Evolutionary conservation across 1,140 invertebrate species (phyloP).

Genomic region (Nixonia krombeini): DNA sequence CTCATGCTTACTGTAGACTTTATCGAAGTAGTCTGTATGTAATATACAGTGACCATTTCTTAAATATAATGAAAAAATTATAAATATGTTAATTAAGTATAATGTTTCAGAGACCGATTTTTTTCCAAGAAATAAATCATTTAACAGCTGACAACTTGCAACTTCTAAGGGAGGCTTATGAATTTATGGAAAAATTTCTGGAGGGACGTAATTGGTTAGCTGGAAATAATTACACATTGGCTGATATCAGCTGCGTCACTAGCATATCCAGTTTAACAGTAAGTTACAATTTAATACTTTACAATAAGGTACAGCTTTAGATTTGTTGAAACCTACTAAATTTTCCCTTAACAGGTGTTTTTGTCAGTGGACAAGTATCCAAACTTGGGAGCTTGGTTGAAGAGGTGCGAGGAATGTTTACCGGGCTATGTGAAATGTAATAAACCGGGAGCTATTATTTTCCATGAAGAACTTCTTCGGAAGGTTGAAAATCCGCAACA

Average conservation of each 20-base stretch:
- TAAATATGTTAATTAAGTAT: too few species aligned
- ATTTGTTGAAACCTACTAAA: not conserved
- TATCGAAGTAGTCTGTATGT: too few species aligned
- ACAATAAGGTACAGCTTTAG: not conserved
- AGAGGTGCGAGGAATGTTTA: constrained; percentile 32
- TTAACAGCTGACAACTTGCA: not conserved
- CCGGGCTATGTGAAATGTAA: constrained; percentile 36
- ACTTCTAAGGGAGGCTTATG: not conserved
- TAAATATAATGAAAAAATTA: too few species aligned
- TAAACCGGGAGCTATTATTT: constrained; percentile 3
- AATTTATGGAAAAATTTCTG: constrained; percentile 17
- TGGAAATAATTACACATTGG: constrained; percentile 50
- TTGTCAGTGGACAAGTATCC: constrained; percentile 29
- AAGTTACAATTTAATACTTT: constrained; percentile 12
- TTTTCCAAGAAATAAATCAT: accelerated
- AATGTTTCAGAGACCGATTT: constrained; percentile 6
- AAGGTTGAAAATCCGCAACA: too few species aligned
- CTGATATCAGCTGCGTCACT: constrained; percentile 46
- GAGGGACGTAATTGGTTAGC: constrained; percentile 46
- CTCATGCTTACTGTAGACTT: too few species aligned
- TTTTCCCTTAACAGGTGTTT: constrained; percentile 14
- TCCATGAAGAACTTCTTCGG: too few species aligned
- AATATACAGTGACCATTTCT: too few species aligned
- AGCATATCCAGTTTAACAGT: constrained; percentile 12
- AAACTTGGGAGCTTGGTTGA: constrained; percentile 42